Conservation (phyloP, 2,888 invertebrate genomes). For the Cantharis rufa region DNA sequence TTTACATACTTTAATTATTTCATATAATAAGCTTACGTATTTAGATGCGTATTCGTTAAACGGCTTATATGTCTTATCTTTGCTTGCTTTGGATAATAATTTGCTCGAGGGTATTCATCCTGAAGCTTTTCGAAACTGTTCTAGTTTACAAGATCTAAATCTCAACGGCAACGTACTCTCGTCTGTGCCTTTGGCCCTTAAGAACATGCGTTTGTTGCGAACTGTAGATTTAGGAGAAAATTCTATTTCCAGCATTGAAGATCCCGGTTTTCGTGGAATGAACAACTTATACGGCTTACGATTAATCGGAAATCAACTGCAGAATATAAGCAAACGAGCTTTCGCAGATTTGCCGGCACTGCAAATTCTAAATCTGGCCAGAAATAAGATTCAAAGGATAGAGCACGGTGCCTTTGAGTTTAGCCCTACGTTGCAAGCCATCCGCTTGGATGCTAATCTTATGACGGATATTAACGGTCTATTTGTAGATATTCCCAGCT, state of each 20-base stretch:
- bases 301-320: constrained; percentile 85
- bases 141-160: constrained; percentile 87
- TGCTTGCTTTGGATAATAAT: constrained; percentile 86
- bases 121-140: constrained; percentile 88
- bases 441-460: constrained; percentile 84
- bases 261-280: constrained; percentile 82
- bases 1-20: constrained; percentile 84
- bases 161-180: constrained; percentile 85
- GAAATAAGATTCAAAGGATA: constrained; percentile 78
- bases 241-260: constrained; percentile 77
- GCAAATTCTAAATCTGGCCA: constrained; percentile 85
- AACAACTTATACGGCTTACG: constrained; percentile 85
- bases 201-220: constrained; percentile 82
- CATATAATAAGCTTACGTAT: constrained; percentile 82
- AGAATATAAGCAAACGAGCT: constrained; percentile 78
- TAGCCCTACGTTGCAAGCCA: constrained; percentile 80
- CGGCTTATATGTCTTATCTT: constrained; percentile 83
- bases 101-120: constrained; percentile 81
- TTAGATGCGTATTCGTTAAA: constrained; percentile 86
- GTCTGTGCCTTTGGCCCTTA: constrained; percentile 78
- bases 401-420: constrained; percentile 82
- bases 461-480: constrained; percentile 81
- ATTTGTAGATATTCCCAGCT: constrained; percentile 79
- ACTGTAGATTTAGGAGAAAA: constrained; percentile 93
- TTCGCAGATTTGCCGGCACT: constrained; percentile 79